A percentile compares a stretch with the other conserved stretches of the same genome.
Evolutionary conservation across 2,888 invertebrate species (phyloP).

Genomic region (Ochlodes sylvanus): DNA sequence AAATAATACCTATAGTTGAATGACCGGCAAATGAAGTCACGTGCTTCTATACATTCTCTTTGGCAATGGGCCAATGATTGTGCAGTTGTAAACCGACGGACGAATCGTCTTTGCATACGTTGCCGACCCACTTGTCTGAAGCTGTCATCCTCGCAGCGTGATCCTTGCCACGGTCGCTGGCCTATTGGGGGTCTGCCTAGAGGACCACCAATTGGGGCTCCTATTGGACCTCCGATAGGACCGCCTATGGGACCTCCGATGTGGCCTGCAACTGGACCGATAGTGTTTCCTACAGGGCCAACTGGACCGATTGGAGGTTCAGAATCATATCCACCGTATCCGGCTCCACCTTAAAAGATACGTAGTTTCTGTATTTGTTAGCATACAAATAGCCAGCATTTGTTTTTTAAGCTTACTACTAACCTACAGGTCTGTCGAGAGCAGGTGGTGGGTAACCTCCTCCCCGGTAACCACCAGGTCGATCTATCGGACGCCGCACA

Average conservation of each 20-base stretch:
- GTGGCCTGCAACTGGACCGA: constrained; percentile 53
- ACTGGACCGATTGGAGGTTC: constrained; percentile 69
- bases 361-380: not conserved
- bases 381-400: not conserved
- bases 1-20: constrained; percentile 91
- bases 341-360: constrained; percentile 48
- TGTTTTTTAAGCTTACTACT: constrained; percentile 6
- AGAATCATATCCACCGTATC: constrained; percentile 69
- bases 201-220: constrained; percentile 66
- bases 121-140: constrained; percentile 94
- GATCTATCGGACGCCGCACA: constrained; percentile 66
- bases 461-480: constrained; percentile 82
- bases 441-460: constrained; percentile 78
- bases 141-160: constrained; percentile 93
- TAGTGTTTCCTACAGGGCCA: constrained; percentile 51
- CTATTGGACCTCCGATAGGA: constrained; percentile 65
- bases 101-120: constrained; percentile 91
- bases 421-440: constrained; percentile 72
- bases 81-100: constrained; percentile 89
- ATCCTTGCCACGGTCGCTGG: constrained; percentile 76
- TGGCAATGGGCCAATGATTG: constrained; percentile 92
- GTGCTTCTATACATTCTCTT: constrained; percentile 92
- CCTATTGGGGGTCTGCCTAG: constrained; percentile 63
- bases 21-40: constrained; percentile 93
- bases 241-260: constrained; percentile 63